phyloP scores from a whole-genome alignment of 2,888 invertebrate genomes.

The Hanleya hanleyi region DNA sequence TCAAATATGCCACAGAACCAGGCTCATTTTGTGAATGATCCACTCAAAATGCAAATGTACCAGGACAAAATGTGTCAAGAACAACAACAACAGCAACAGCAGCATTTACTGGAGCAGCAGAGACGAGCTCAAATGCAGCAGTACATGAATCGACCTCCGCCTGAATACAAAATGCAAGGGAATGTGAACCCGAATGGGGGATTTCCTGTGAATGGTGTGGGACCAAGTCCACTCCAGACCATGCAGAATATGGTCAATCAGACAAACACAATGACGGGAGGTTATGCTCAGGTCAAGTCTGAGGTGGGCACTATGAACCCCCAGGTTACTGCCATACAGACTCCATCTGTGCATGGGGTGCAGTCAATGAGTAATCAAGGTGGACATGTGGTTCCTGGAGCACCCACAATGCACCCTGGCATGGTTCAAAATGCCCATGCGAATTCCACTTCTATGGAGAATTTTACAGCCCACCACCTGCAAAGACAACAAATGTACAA shows the following conservation, averaged over 20 bases:
- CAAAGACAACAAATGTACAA: neutral
- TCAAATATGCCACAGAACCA: conserved; percentile 29
- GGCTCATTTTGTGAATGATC: conserved; percentile 47
- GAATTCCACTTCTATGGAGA: neutral
- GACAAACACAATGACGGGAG: conserved; percentile 51
- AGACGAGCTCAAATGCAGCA: conserved; percentile 66
- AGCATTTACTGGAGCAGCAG: too few species aligned
- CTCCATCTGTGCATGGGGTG: conserved; percentile 18
- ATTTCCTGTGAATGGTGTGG: conserved; percentile 36
- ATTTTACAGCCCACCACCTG: neutral
- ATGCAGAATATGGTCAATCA: conserved; percentile 77
- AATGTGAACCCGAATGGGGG: neutral
- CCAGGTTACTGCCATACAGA: conserved; percentile 52
- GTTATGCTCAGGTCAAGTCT: conserved; percentile 57
- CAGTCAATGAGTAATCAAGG: neutral
- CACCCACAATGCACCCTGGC: neutral
- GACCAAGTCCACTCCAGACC: conserved; percentile 67
- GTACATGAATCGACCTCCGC: conserved; percentile 81
- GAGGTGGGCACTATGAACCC: conserved; percentile 48
- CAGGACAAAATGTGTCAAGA: conserved; percentile 50
- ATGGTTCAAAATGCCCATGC: neutral
- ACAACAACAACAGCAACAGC: conserved; percentile 37
- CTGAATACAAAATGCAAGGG: conserved; percentile 82
- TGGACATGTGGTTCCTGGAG: neutral
- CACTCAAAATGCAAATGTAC: conserved; percentile 43